Evolutionary conservation across 2,888 invertebrate species (phyloP), one percentile per base, ranked within the genome.

Genomic region (Atrina japonica): DNA sequence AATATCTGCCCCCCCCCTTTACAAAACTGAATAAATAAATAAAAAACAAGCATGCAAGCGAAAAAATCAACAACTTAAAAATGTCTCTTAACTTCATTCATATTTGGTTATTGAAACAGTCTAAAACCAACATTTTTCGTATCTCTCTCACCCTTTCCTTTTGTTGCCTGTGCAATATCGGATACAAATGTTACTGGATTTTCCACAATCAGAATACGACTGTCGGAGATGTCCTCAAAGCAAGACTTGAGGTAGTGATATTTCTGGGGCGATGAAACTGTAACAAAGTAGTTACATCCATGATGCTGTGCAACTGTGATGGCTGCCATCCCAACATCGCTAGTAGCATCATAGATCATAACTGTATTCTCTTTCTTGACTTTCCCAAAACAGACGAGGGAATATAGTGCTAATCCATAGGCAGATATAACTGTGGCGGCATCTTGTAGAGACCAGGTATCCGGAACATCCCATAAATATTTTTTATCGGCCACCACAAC

Each of bases 251-350:
- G 35, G 18, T 95, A 97, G 68, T 95, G 94, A 73, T 95, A 93
- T 91, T 97, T 97, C 75, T 95, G 95, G 79, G 93, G 91, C 69
- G 95, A 95, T 64, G 92, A 96, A 64, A 97, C 97, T 0, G 98
- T 98, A 16, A 98, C 96, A 72, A 82, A 85, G 9, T 89, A 87
- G 58, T 93, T 94, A 91, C 97, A 95, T 59, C 97, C 97, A 91
- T 95, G 93, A 89, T 95, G 94, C 63, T 98, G 93, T 65, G 98
- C 97, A 84, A 99, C 95, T n/a, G 96, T 93, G 85, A 99, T 97
- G 75, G 98, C 97, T 1, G 99, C 98, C 92, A 97, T 97, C 14
- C 98, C 98, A 43, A 98, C 97, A 86, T 97, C 97, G 68, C 97
- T 97, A 70, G 95, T 94, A 76, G 97, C 98, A 70, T 87, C 97